Percentiles rank a stretch among this genome's conserved stretches.
These are phyloP conservation scores for Eristalis intricaria DNA, from an alignment of 2,888 invertebrate genomes.

Conservation along the genomic window DNA sequence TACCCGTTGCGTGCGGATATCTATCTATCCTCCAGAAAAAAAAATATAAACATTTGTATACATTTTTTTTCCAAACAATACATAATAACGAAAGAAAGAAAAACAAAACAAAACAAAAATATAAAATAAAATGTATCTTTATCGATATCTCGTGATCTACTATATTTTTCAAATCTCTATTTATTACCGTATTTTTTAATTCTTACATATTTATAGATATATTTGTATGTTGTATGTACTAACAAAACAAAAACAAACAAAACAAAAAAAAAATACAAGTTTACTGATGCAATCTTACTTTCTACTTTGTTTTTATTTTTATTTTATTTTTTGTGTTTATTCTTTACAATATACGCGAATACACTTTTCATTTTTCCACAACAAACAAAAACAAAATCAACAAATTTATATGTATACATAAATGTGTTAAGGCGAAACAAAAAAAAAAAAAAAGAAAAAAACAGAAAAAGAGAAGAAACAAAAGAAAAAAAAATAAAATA, in stretches of 20 bases:
- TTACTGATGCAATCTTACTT: slow-evolving; percentile 58
- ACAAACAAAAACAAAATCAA: slow-evolving; percentile 39
- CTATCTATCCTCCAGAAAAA: slow-evolving; percentile 59
- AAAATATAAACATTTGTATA: slow-evolving; percentile 46
- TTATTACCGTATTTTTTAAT: slow-evolving; percentile 61
- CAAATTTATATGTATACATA: slow-evolving; percentile 42
- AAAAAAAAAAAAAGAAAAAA: slow-evolving; percentile 16
- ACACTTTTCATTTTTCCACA: slow-evolving; percentile 35
- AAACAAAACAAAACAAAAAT: slow-evolving; percentile 8
- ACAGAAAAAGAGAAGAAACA: slow-evolving; percentile 10
- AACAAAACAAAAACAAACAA: slow-evolving; percentile 19
- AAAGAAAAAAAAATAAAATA: slow-evolving; percentile 20
- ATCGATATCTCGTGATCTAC: slow-evolving; percentile 65
- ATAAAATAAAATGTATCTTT: slow-evolving; percentile 22
- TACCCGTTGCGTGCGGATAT: slow-evolving; percentile 57
- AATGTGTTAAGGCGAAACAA: slow-evolving; percentile 16
- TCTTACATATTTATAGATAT: slow-evolving; percentile 14
- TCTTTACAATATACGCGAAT: neutral
- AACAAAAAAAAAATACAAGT: slow-evolving; percentile 24
- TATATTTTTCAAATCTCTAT: slow-evolving; percentile 64
- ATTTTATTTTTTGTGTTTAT: slow-evolving; percentile 19
- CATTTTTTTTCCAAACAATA: slow-evolving; percentile 25
- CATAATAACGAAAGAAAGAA: slow-evolving; percentile 27
- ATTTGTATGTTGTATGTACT: slow-evolving; percentile 45
- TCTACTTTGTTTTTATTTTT: slow-evolving; percentile 44